Evolutionary conservation across 2,113 vertebrate species (phyloP).

Genomic region (Clarias batrachus): DNA sequence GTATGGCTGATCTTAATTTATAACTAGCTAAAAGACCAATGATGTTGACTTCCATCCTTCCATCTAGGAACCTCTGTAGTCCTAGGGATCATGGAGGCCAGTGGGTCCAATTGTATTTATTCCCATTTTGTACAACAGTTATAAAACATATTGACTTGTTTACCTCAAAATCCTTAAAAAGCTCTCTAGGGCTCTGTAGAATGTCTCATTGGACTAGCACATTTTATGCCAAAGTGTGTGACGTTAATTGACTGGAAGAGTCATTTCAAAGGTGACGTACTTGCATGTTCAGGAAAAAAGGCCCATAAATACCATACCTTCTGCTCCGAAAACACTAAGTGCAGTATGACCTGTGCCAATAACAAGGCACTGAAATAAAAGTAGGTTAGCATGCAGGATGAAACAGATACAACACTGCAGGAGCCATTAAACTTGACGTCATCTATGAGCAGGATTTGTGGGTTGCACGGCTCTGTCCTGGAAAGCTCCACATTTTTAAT

Average conservation of each 20-base stretch:
- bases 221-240: background rate
- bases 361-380: background rate
- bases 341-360: background rate
- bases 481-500: conserved; percentile 21
- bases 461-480: conserved; percentile 10
- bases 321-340: conserved; percentile 1
- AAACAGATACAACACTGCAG: conserved; percentile 30
- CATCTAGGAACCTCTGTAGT: no score
- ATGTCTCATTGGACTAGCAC: background rate
- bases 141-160: background rate
- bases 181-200: background rate
- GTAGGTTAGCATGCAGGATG: conserved; percentile 10
- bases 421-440: conserved; percentile 38
- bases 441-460: conserved; percentile 19
- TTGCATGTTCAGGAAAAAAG: conserved; percentile 16
- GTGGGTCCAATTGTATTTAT: no score
- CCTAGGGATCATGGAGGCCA: no score
- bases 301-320: conserved; percentile 6
- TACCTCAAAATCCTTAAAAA: background rate
- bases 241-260: background rate
- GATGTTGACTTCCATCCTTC: background rate
- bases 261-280: conserved; percentile 2
- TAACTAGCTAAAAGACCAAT: background rate
- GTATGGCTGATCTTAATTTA: background rate
- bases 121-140: no score